Evolutionary conservation across 2,888 invertebrate genomes (phyloP).

Genomic region (Pristionchus fissidentatus): DNA sequence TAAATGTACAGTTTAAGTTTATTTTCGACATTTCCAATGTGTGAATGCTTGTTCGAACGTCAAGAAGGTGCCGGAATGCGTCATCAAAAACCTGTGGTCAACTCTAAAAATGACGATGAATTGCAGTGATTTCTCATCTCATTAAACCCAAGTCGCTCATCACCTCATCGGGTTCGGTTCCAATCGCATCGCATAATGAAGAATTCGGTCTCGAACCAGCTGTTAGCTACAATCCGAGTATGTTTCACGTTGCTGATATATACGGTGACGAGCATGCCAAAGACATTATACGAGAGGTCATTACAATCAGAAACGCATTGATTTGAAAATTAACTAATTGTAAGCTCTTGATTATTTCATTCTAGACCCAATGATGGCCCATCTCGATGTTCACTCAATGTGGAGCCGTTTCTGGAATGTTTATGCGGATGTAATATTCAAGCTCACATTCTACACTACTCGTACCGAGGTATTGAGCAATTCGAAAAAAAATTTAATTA

Average conservation of each 20-base stretch:
- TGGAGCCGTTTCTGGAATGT: slow-evolving; percentile 10
- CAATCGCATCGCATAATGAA: not conserved
- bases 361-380: not conserved
- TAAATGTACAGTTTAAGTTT: too few species aligned
- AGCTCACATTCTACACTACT: not conserved
- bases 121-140: not conserved
- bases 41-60: too few species aligned
- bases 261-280: too few species aligned
- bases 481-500: too few species aligned
- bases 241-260: not conserved
- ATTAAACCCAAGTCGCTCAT: slow-evolving; percentile 25
- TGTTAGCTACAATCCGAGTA: slow-evolving; percentile 17
- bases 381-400: slow-evolving; percentile 11
- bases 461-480: not conserved
- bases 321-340: not conserved
- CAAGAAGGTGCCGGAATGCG: too few species aligned
- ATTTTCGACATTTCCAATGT: too few species aligned
- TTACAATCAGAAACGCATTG: too few species aligned
- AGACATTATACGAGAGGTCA: too few species aligned
- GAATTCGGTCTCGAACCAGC: not conserved
- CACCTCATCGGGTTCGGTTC: not conserved
- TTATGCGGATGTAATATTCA: not conserved
- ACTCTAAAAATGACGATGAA: too few species aligned
- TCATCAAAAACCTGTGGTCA: too few species aligned
- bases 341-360: not conserved